These are phyloP conservation scores for Cinclus cinclus DNA, from an alignment of 2,113 vertebrate genomes.

Conservation along the genomic window DNA sequence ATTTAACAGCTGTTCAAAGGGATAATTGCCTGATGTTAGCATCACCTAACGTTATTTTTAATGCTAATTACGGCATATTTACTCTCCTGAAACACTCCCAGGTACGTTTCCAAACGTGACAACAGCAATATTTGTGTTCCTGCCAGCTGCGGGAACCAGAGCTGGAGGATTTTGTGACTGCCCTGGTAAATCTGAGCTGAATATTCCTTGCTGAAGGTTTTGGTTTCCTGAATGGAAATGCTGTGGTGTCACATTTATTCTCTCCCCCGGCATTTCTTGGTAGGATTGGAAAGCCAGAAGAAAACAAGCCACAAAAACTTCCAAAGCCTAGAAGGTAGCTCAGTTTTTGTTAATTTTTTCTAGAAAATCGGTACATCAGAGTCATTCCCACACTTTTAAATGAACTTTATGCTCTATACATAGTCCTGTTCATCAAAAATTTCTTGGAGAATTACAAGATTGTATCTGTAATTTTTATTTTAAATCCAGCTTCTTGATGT, in stretches of 20 bases:
- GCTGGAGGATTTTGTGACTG: neutral
- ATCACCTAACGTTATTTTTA: neutral
- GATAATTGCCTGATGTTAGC: slow-evolving; percentile 55
- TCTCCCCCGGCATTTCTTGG: neutral
- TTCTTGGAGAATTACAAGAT: neutral
- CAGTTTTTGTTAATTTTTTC: neutral
- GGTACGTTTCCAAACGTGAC: slow-evolving; percentile 6
- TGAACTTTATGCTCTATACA: neutral
- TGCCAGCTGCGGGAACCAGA: neutral
- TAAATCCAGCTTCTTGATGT: neutral
- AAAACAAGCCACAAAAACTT: neutral
- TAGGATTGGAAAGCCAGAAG: neutral
- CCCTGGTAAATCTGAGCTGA: neutral
- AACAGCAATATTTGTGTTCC: neutral
- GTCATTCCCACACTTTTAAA: neutral
- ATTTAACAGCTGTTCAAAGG: slow-evolving; percentile 47
- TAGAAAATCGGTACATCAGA: neutral
- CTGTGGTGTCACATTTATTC: rapidly evolving
- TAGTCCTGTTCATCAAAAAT: neutral
- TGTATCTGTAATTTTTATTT: neutral
- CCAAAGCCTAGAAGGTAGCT: neutral
- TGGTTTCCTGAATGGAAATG: neutral
- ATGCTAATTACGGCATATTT: slow-evolving; percentile 29
- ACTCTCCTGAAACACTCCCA: neutral
- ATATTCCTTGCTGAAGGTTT: neutral